Conservation (phyloP, 2,888 invertebrate genomes). For the Drosophila anomelani region DNA sequence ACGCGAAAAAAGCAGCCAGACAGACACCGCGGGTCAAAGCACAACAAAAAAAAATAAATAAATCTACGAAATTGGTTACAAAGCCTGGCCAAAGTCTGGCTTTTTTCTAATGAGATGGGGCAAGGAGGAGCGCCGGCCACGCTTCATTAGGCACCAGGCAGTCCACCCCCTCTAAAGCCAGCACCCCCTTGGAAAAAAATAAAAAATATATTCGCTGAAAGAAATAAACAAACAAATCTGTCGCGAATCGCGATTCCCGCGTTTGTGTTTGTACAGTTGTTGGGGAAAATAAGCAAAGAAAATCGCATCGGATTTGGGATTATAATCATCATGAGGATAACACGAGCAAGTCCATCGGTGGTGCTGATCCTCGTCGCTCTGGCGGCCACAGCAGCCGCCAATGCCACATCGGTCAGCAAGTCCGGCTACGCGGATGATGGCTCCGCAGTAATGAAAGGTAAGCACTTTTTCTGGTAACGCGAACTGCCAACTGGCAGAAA, state of each 20-base stretch:
- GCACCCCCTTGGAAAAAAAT: too few relatives aligned
- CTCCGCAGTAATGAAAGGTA: constrained; percentile 83
- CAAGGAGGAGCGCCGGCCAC: constrained; percentile 40
- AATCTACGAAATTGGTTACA: constrained; percentile 3
- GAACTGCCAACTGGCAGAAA: constrained; percentile 19
- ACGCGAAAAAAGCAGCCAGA: constrained; percentile 5
- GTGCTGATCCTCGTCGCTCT: constrained; percentile 62
- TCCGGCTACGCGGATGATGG: constrained; percentile 83
- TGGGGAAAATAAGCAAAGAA: constrained; percentile 62
- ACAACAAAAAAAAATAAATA: neutral
- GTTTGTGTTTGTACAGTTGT: constrained; percentile 57
- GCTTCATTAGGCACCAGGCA: constrained; percentile 39
- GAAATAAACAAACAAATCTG: constrained; percentile 46
- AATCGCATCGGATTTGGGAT: constrained; percentile 26
- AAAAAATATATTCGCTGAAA: neutral
- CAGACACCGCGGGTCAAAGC: constrained; percentile 22
- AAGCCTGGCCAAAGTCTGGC: constrained; percentile 48
- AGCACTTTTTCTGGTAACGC: constrained; percentile 60
- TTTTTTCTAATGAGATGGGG: constrained; percentile 35
- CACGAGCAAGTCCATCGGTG: constrained; percentile 11
- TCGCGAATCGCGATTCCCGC: constrained; percentile 14
- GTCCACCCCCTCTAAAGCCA: constrained; percentile 5
- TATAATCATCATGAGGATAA: constrained; percentile 23
- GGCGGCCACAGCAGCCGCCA: constrained; percentile 28
- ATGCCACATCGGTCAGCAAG: constrained; percentile 69